A percentile compares a stretch with the other conserved stretches of the same genome.
phyloP scores from a whole-genome alignment of 2,888 invertebrate species.

The Coenonympha glycerion region DNA sequence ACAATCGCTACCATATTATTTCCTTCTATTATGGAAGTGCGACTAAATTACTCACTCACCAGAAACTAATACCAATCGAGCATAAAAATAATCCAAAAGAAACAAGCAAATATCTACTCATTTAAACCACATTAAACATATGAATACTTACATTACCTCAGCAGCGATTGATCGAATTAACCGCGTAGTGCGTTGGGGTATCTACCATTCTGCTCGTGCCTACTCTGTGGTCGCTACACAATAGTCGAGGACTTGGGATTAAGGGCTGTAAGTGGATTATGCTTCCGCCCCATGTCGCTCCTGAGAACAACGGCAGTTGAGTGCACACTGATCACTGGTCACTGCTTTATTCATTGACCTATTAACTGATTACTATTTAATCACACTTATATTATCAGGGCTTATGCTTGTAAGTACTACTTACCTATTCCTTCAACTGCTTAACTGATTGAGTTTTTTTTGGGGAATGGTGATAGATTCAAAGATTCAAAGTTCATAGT shows the following conservation, averaged over 20 bases:
- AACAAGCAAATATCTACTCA: too few species aligned
- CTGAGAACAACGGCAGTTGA: conserved; percentile 1
- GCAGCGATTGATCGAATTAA: conserved; percentile 51
- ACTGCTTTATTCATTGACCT: conserved; percentile 3
- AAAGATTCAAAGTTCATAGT: too few species aligned
- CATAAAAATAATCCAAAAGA: too few species aligned
- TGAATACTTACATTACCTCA: conserved; percentile 14
- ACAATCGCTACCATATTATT: too few species aligned
- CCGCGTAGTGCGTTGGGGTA: conserved; percentile 27
- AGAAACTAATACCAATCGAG: too few species aligned
- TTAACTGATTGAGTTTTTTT: too few species aligned
- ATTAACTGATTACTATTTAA: not conserved
- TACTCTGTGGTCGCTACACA: conserved; percentile 18
- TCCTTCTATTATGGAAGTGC: too few species aligned
- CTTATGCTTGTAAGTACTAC: too few species aligned
- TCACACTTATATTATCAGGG: too few species aligned
- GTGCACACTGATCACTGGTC: not conserved
- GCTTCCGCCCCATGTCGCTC: conserved; percentile 28
- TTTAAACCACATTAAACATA: conserved; percentile 11
- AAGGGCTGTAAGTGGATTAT: conserved; percentile 60
- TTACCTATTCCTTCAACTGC: too few species aligned
- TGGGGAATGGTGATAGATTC: too few species aligned
- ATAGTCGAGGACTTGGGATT: conserved; percentile 43
- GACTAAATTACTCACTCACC: too few species aligned
- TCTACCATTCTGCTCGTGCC: not conserved